phyloP scores from a whole-genome alignment of 1,140 invertebrate species.

The Drosophila pseudoobscura region DNA sequence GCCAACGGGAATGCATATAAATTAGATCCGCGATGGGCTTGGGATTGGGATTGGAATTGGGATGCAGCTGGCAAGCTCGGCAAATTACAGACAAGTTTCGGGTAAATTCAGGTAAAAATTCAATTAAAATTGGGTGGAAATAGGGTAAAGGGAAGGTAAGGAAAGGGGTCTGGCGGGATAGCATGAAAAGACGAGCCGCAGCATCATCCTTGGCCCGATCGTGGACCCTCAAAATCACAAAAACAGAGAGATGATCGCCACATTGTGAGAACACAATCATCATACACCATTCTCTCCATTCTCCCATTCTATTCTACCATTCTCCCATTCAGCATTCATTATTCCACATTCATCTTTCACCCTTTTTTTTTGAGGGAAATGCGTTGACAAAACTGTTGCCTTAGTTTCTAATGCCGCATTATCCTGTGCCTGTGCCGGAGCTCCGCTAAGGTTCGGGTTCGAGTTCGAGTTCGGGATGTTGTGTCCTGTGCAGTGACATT shows the following conservation, averaged over 20 bases:
- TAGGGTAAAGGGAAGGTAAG: slow-evolving; percentile 11
- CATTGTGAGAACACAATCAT: slow-evolving; percentile 74
- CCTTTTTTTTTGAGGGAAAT: slow-evolving; percentile 25
- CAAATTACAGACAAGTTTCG: slow-evolving; percentile 29
- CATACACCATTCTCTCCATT: slow-evolving; percentile 29
- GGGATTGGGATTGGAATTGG: neutral
- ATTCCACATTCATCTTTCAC: slow-evolving; percentile 36
- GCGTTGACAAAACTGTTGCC: slow-evolving; percentile 74
- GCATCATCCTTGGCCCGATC: slow-evolving; percentile 13
- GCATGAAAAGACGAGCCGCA: slow-evolving; percentile 59
- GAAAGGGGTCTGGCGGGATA: slow-evolving; percentile 16
- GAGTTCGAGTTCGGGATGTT: slow-evolving; percentile 8
- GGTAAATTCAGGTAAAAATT: slow-evolving; percentile 71
- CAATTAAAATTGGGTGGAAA: slow-evolving; percentile 69
- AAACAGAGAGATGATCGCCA: slow-evolving; percentile 60
- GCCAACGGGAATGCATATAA: slow-evolving; percentile 27
- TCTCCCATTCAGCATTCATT: slow-evolving; percentile 48
- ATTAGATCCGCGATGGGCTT: slow-evolving; percentile 25
- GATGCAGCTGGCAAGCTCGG: slow-evolving; percentile 51
- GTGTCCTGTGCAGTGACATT: slow-evolving; percentile 72
- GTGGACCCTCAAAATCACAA: slow-evolving; percentile 27
- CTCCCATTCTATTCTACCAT: slow-evolving; percentile 39
- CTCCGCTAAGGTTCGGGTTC: slow-evolving; percentile 6
- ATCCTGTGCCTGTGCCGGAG: slow-evolving; percentile 28
- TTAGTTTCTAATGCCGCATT: slow-evolving; percentile 65